Evolutionary conservation across 2,797 vertebrate genomes (phyloP).

Genomic region (Mormyrops attenuatus): DNA sequence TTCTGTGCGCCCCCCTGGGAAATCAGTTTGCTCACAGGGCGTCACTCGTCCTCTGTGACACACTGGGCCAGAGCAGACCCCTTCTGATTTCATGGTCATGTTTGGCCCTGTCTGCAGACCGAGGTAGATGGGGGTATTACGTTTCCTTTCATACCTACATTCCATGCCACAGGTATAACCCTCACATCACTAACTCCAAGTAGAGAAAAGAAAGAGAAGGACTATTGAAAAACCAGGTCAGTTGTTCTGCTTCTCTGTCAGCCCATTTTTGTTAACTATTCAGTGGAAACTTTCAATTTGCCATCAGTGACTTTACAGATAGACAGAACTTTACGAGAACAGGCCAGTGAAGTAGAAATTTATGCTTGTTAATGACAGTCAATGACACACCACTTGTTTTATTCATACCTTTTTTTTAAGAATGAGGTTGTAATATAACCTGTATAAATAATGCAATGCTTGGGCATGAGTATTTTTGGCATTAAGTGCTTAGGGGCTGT

Average conservation of each 20-base stretch:
- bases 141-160: background rate
- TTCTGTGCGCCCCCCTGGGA: background rate
- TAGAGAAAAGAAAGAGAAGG: background rate
- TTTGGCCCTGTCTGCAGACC: background rate
- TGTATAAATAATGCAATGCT: slow-evolving; percentile 32
- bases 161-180: background rate
- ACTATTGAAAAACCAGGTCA: background rate
- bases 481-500: slow-evolving; percentile 48
- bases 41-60: background rate
- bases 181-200: background rate
- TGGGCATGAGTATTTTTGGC: slow-evolving; percentile 42
- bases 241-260: background rate
- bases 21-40: background rate
- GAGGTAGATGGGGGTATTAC: background rate
- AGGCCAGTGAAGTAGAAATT: background rate
- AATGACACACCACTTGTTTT: background rate
- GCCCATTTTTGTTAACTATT: background rate
- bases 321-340: background rate
- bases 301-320: background rate
- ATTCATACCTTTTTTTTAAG: background rate
- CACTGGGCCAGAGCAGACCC: background rate
- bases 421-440: background rate
- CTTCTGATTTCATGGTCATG: background rate
- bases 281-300: background rate
- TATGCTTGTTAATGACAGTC: background rate